Conservation (phyloP, 2,113 vertebrate species). For the Acinonyx jubatus region DNA sequence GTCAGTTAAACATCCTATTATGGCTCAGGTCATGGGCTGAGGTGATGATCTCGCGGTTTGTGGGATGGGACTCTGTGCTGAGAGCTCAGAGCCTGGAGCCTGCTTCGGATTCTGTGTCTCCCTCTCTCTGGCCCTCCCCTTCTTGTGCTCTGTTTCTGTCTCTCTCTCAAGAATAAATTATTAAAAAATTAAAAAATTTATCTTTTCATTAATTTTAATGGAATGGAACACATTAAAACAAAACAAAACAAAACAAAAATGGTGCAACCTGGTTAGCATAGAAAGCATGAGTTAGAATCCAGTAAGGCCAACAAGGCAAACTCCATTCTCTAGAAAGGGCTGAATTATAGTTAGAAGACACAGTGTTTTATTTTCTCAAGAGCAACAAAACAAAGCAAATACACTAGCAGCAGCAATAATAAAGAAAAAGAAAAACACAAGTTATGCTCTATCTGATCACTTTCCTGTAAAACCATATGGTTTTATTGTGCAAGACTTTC, state of each 20-base stretch:
- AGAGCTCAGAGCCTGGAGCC: no score
- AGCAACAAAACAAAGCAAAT: neutral
- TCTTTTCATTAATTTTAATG: slow-evolving; percentile 39
- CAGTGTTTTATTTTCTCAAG: slow-evolving; percentile 1
- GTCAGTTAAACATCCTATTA: no score
- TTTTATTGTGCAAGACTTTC: neutral
- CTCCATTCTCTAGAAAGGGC: neutral
- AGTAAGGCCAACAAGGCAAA: neutral
- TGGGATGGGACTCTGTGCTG: no score
- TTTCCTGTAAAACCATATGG: neutral
- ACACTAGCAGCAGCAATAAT: neutral
- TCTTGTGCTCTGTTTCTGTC: neutral
- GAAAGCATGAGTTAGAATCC: neutral
- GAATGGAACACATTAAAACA: neutral
- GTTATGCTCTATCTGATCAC: neutral
- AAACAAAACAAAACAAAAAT: neutral
- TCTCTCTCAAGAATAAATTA: neutral
- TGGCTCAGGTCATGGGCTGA: no score
- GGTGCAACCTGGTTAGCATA: neutral
- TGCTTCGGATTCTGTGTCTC: no score
- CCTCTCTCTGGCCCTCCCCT: neutral
- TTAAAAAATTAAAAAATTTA: neutral
- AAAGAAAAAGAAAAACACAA: neutral
- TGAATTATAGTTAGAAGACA: neutral
- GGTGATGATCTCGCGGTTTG: no score